Evolutionary conservation across 2,888 invertebrate species (phyloP), one percentile per base, ranked within the genome.

Genomic region (Halictus ligatus): DNA sequence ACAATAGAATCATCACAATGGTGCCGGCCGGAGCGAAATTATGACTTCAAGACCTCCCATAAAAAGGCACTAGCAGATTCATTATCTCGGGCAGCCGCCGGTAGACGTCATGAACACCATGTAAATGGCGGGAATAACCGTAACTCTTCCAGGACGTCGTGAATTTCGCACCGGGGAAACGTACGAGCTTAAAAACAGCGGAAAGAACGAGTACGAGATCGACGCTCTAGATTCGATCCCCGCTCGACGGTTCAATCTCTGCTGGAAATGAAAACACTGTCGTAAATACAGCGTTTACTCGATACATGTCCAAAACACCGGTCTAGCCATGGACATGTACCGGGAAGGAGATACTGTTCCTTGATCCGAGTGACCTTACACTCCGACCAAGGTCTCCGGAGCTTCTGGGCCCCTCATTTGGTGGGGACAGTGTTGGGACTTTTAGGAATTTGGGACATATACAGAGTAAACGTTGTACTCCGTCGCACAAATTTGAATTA

Each of bases 41-140:
- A 58, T n/a, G 58, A n/a, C 10, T 12, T n/a, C 58, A 12, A n/a
- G 58, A 58, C 12, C 58, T 58, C n/a, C 58, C 58, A 64, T 64
- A 64, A 64, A 64, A 64, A 64, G 7, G 15, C 25, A 64, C 29
- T 29, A 15, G 29, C 64, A 29, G 64, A 64, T 64, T 64, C 64
- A 64, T 64, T 64, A 64, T 64, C 29, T 64, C 29, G 29, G 15
- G 18, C 7, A 15, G 18, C 64, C 29, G 8, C 29, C 29, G 29
- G 29, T 29, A 64, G 29, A 64, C 64, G 29, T 64, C 64, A 64
- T 64, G 29, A 29, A 64, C 64, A 64, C 64, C 64, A 29, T 69
- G 40, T 69, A 69, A 69, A 69, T 40, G 69, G 69, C 40, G 10
- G 69, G 21, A 35, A 69, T 35, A 40, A 69, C 35, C 69, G 40